phyloP scores from a whole-genome alignment of 2,797 vertebrate species.

The Gobio occitaniae region DNA sequence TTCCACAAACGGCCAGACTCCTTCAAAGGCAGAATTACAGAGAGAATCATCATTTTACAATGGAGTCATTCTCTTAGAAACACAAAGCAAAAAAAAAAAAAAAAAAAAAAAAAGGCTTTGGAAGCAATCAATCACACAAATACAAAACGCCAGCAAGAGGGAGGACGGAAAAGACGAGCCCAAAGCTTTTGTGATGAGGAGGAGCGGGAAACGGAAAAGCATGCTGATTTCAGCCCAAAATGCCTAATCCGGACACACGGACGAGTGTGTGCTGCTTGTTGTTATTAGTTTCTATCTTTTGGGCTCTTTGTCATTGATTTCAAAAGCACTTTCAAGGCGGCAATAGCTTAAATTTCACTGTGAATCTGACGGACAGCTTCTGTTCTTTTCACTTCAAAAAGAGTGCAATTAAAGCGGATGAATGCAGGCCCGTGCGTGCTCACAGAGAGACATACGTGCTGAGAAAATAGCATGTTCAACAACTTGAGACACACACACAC shows the following conservation, averaged over 20 bases:
- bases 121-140: slow-evolving; percentile 67
- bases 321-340: slow-evolving; percentile 69
- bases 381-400: slow-evolving; percentile 59
- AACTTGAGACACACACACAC: slow-evolving; percentile 21
- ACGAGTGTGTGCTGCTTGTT: slow-evolving; percentile 56
- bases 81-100: slow-evolving; percentile 56
- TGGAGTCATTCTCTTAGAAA: slow-evolving; percentile 64
- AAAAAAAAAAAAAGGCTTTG: slow-evolving; percentile 55
- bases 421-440: slow-evolving; percentile 34
- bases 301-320: slow-evolving; percentile 66
- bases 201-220: slow-evolving; percentile 37
- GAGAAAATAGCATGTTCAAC: slow-evolving; percentile 24
- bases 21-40: slow-evolving; percentile 51
- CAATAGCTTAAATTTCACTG: slow-evolving; percentile 67
- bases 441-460: slow-evolving; percentile 38
- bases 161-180: slow-evolving; percentile 55
- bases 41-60: slow-evolving; percentile 60
- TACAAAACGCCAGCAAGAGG: slow-evolving; percentile 54
- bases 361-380: slow-evolving; percentile 57
- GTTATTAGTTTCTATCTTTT: slow-evolving; percentile 65
- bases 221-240: slow-evolving; percentile 53
- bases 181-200: slow-evolving; percentile 61
- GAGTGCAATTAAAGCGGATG: slow-evolving; percentile 63
- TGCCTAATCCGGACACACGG: slow-evolving; percentile 60
- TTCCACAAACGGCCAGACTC: slow-evolving; percentile 40